phyloP scores from a whole-genome alignment of 2,113 vertebrate genomes.

The Melanostigma gelatinosum region DNA sequence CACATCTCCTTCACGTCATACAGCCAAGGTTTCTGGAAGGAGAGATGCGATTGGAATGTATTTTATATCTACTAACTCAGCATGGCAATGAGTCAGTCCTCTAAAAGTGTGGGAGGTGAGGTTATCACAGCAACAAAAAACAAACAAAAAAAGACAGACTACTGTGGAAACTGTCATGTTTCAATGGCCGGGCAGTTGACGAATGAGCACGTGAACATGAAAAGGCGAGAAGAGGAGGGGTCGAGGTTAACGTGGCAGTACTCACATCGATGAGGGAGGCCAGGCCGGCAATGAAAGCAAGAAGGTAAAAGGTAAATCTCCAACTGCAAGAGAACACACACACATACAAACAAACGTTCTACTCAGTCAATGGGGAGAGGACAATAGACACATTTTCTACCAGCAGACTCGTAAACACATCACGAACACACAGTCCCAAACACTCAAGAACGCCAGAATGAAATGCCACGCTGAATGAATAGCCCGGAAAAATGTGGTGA shows the following conservation, averaged over 20 bases:
- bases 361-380: slow-evolving; percentile 65
- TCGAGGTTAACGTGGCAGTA: slow-evolving; percentile 60
- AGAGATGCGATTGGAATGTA: slow-evolving; percentile 43
- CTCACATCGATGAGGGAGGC: slow-evolving; percentile 92
- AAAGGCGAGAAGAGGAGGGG: slow-evolving; percentile 7
- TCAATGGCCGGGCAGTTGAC: not conserved
- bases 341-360: slow-evolving; percentile 68
- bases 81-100: slow-evolving; percentile 35
- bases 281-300: slow-evolving; percentile 95
- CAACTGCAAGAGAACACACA: slow-evolving; percentile 90
- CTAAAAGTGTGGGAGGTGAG: slow-evolving; percentile 17
- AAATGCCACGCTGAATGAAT: slow-evolving; percentile 29
- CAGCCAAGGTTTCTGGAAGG: slow-evolving; percentile 93
- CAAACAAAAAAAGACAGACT: not conserved
- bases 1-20: slow-evolving; percentile 92
- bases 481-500: slow-evolving; percentile 41
- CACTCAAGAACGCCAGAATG: slow-evolving; percentile 23
- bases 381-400: slow-evolving; percentile 39
- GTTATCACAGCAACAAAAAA: slow-evolving; percentile 18
- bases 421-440: slow-evolving; percentile 1
- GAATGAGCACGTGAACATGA: not conserved
- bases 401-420: slow-evolving; percentile 29
- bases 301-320: slow-evolving; percentile 97
- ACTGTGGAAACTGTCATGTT: slow-evolving; percentile 8
- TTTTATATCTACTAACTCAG: slow-evolving; percentile 61